Evolutionary conservation across 2,888 invertebrate genomes (phyloP).

Genomic region (Synanthedon myopaeformis): DNA sequence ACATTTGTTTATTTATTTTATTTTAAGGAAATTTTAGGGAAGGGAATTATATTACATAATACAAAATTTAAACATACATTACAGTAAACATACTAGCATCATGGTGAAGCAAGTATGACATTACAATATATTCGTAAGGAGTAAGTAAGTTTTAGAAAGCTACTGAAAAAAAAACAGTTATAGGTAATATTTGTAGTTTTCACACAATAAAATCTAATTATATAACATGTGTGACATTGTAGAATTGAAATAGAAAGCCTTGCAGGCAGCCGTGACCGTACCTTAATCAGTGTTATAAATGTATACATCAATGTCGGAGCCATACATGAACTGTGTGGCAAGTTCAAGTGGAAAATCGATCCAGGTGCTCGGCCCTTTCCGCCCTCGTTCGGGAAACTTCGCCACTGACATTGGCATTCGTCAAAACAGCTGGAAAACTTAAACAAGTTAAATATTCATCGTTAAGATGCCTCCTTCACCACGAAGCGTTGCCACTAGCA

Average conservation of each 20-base stretch:
- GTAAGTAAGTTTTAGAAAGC: too few relatives aligned
- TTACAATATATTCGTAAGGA: too few relatives aligned
- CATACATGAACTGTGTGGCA: slow-evolving; percentile 24
- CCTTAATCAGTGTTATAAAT: slow-evolving; percentile 17
- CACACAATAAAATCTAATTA: too few relatives aligned
- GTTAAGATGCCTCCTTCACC: not conserved
- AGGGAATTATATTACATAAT: too few relatives aligned
- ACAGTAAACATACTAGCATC: too few relatives aligned
- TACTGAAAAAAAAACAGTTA: too few relatives aligned
- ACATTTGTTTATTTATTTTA: too few relatives aligned
- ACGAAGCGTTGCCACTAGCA: not conserved
- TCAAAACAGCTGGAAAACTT: slow-evolving; percentile 12
- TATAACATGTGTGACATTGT: slow-evolving; percentile 2
- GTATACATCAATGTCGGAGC: slow-evolving; percentile 20
- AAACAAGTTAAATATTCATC: slow-evolving; percentile 13
- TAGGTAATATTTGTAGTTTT: too few relatives aligned
- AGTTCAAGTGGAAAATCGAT: slow-evolving; percentile 55
- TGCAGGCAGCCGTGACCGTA: slow-evolving; percentile 25
- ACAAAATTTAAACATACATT: too few relatives aligned
- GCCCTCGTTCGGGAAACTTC: slow-evolving; percentile 20
- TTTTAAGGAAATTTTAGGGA: too few relatives aligned
- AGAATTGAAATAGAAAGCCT: slow-evolving; percentile 13
- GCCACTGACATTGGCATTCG: slow-evolving; percentile 25
- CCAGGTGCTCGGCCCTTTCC: slow-evolving; percentile 27
- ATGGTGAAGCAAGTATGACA: too few relatives aligned